Conservation (phyloP, 2,113 vertebrate genomes). For the Nematolebias whitei region DNA sequence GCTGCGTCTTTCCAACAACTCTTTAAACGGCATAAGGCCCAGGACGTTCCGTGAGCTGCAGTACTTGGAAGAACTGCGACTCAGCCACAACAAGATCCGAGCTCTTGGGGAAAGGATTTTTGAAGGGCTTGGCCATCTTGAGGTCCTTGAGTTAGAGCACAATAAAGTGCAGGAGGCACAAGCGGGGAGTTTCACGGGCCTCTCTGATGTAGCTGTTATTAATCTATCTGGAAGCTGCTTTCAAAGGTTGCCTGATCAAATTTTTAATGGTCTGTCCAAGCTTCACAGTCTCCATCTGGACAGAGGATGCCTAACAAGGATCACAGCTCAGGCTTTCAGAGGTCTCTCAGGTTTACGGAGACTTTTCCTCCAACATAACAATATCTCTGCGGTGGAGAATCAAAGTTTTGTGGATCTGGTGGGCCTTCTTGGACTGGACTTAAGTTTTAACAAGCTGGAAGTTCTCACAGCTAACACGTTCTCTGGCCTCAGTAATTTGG, state of each 20-base stretch:
- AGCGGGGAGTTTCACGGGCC: conserved; percentile 84
- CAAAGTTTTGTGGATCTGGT: conserved; percentile 86
- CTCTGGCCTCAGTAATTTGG: conserved; percentile 85
- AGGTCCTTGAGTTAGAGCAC: conserved; percentile 89
- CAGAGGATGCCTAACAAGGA: conserved; percentile 84
- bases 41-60: conserved; percentile 91
- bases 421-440: conserved; percentile 87
- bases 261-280: conserved; percentile 86
- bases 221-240: conserved; percentile 92
- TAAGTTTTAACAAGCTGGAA: conserved; percentile 86
- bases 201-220: conserved; percentile 88
- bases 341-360: conserved; percentile 88
- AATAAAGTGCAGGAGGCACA: conserved; percentile 89
- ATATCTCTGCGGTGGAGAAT: conserved; percentile 83
- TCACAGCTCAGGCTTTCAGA: conserved; percentile 81
- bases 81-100: conserved; percentile 87
- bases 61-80: conserved; percentile 91
- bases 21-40: conserved; percentile 81
- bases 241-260: conserved; percentile 81
- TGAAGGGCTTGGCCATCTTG: conserved; percentile 88
- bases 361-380: conserved; percentile 88
- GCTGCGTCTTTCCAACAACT: conserved; percentile 90
- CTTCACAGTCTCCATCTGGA: conserved; percentile 96
- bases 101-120: conserved; percentile 85
- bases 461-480: conserved; percentile 82